A percentile compares a stretch with the other conserved stretches of the same genome.
phyloP scores from a whole-genome alignment of 2,113 vertebrate species.

The Capra hircus region DNA sequence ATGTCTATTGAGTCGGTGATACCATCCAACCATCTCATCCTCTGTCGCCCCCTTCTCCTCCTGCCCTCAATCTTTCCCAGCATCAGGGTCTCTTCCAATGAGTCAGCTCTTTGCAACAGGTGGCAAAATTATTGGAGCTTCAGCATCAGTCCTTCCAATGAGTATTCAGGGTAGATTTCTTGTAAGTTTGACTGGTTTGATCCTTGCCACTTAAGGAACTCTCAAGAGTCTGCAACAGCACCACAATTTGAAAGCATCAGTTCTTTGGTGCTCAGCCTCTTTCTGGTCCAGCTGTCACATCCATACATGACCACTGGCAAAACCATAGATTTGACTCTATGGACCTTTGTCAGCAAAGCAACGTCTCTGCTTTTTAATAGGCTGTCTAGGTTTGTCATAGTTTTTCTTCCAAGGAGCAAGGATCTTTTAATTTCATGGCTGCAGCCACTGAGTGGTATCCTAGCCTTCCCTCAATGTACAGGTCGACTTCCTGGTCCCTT shows the following conservation, averaged over 20 bases:
- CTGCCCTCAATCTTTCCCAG: neutral
- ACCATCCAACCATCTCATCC: neutral
- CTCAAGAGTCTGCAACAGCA: neutral
- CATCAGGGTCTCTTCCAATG: neutral
- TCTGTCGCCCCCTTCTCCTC: neutral
- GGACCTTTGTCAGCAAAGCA: neutral
- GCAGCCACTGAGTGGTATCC: neutral
- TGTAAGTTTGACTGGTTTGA: neutral
- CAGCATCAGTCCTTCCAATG: neutral
- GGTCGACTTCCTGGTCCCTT: conserved; percentile 3
- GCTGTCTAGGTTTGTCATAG: neutral
- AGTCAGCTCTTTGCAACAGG: neutral
- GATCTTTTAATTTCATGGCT: neutral
- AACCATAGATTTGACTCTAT: neutral
- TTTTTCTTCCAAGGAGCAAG: neutral
- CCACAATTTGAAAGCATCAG: neutral
- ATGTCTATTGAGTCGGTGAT: neutral
- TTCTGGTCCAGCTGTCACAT: neutral
- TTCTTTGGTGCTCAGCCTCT: neutral
- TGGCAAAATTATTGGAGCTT: neutral
- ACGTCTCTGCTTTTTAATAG: neutral
- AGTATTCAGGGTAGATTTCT: neutral
- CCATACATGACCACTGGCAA: neutral
- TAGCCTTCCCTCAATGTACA: neutral
- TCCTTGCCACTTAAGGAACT: neutral